These are phyloP conservation scores for Melanerpes formicivorus DNA, from an alignment of 2,113 vertebrate species.

Conservation along the genomic window DNA sequence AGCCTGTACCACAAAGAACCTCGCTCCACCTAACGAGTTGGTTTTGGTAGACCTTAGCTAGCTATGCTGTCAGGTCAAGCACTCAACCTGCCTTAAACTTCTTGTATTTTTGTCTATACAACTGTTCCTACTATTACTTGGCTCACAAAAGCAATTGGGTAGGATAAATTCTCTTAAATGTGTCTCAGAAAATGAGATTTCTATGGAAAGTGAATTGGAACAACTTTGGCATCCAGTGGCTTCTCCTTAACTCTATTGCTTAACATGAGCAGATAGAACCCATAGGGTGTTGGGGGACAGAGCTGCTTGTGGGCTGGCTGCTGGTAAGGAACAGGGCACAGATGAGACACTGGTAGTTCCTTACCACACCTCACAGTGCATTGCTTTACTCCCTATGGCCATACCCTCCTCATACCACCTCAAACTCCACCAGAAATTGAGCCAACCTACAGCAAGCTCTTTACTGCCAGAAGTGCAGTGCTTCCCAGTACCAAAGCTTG, in stretches of 20 bases:
- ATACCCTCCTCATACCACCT: background rate
- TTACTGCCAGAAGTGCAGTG: background rate
- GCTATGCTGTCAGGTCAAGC: background rate
- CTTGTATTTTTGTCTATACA: background rate
- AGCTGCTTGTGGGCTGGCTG: background rate
- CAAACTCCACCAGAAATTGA: background rate
- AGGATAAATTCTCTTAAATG: background rate
- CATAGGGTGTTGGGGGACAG: rapidly evolving
- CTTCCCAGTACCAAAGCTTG: background rate
- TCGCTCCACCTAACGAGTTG: rapidly evolving
- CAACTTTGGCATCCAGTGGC: background rate
- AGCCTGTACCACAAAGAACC: background rate
- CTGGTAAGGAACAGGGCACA: background rate
- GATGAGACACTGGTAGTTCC: too few species aligned
- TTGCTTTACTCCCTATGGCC: background rate
- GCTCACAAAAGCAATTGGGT: background rate
- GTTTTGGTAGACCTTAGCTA: rapidly evolving
- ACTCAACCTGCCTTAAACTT: rapidly evolving
- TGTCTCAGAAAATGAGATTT: background rate
- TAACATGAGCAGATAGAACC: rapidly evolving
- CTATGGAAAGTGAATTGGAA: background rate
- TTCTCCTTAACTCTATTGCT: background rate
- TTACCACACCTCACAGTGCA: background rate
- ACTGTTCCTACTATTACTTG: background rate
- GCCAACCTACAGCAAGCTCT: background rate